A percentile compares a stretch with the other conserved stretches of the same genome.
Conservation (phyloP, 2,797 vertebrate species). For the Sylvia borin region DNA sequence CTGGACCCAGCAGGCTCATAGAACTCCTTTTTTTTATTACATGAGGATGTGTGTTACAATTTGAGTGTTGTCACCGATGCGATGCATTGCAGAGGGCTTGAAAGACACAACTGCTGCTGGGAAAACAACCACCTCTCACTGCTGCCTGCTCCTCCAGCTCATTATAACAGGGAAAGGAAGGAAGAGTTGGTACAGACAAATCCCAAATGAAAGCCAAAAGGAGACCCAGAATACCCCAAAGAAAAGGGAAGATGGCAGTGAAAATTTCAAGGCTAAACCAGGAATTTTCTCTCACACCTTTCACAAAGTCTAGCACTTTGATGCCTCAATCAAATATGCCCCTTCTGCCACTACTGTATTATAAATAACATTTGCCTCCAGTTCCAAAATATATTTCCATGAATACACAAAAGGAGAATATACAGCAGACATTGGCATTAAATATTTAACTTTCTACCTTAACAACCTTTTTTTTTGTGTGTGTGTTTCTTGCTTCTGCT, state of each 20-base stretch:
- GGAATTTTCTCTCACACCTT: background rate
- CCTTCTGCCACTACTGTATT: background rate
- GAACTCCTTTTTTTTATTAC: rapidly evolving
- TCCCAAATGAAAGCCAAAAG: background rate
- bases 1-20: background rate
- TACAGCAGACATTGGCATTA: background rate
- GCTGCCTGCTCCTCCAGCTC: background rate
- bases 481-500: slow-evolving; percentile 41
- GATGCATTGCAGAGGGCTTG: background rate
- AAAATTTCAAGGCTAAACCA: background rate
- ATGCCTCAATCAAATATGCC: background rate
- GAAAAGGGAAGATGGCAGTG: background rate
- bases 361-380: background rate
- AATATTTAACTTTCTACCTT: slow-evolving; percentile 51
- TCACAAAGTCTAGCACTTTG: background rate
- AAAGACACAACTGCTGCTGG: background rate
- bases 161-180: background rate
- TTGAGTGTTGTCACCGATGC: rapidly evolving
- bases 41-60: background rate
- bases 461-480: background rate
- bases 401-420: background rate
- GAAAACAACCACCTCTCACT: background rate
- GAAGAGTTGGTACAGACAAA: background rate
- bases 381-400: background rate
- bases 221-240: background rate